A percentile compares a stretch with the other conserved stretches of the same genome.
phyloP scores from a whole-genome alignment of 1,140 invertebrate species.

The Eubasilissa regina region DNA sequence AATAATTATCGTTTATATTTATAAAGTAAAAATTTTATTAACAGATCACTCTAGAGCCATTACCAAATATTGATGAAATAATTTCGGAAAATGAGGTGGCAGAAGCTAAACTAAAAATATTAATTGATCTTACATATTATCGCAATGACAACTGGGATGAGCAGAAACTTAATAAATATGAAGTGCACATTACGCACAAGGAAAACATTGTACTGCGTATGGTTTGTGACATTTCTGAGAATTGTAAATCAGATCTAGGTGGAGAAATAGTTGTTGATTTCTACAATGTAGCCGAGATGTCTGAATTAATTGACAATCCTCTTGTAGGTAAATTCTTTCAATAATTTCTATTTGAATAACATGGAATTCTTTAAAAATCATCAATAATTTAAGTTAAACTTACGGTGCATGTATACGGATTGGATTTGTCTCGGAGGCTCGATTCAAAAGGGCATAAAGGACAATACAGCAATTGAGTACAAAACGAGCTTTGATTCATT shows the following conservation, averaged over 20 bases:
- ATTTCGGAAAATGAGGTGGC: slow-evolving; percentile 1
- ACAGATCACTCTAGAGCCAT: not conserved
- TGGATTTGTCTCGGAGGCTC: too few relatives aligned
- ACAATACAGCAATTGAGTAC: too few relatives aligned
- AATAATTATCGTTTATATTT: too few relatives aligned
- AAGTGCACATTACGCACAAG: slow-evolving; percentile 32
- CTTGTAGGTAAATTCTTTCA: slow-evolving; percentile 33
- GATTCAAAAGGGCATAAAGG: too few relatives aligned
- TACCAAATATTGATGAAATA: not conserved
- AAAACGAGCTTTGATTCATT: not conserved
- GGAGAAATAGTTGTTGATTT: slow-evolving; percentile 35
- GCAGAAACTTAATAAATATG: slow-evolving; percentile 8
- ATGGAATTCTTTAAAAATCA: not conserved
- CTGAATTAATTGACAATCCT: slow-evolving; percentile 39
- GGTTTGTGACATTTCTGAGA: slow-evolving; percentile 30
- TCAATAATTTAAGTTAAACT: not conserved
- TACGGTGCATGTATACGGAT: too few relatives aligned
- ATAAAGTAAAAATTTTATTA: not conserved
- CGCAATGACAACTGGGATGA: slow-evolving; percentile 4
- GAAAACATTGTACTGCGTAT: slow-evolving; percentile 27
- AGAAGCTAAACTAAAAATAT: slow-evolving; percentile 3
- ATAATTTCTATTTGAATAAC: not conserved
- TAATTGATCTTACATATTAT: slow-evolving; percentile 9
- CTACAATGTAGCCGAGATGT: slow-evolving; percentile 19
- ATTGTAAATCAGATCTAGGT: not conserved